Evolutionary conservation across 2,888 invertebrate species (phyloP), one percentile per base, ranked within the genome.

Genomic region (Parnassius orleans): DNA sequence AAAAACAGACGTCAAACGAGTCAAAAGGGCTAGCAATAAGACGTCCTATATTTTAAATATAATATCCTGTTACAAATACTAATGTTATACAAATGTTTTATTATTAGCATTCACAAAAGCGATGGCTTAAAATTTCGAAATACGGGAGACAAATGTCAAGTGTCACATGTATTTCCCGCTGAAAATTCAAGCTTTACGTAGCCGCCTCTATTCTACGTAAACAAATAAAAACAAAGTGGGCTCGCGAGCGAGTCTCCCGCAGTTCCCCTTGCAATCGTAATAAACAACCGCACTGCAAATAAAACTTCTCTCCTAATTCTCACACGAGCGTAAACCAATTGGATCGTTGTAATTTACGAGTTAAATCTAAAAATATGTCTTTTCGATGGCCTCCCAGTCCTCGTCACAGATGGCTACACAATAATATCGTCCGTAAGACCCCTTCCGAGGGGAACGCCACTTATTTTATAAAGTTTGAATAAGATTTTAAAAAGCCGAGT

Each of bases 281-380:
- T 81, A 83, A 85, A 84, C 79, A 83, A 86, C 87, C 86, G 66
- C 84, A 86, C 78, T 75, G 77, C 81, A 82, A 87, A 89, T 85
- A 87, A 87, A 84, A 82, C 75, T 63, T 58, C 62, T 82, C 75
- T 81, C 76, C 80, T 84, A 86, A 88, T 89, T 87, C 83, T 85
- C 84, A 86, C 87, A 88, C 87, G 83, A 85, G 87, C 87, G 88
- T 87, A 88, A 89, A 89, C 84, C 87, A 88, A 90, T 90, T 87
- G 84, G 83, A 86, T 86, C 73, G 82, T 77, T 86, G 88, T 88
- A 89, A 90, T 90, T 90, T 90, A 90, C 85, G 87, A 88, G 87
- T 84, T 85, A 88, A 88, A 89, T 89, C 89, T 89, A 89, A 90
- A 90, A 91, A 90, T 90, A 90, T 90, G 90, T 87, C 88, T 86